These are phyloP conservation scores for Zaprionus gabonicus DNA, from an alignment of 1,140 invertebrate genomes.

Conservation along the genomic window DNA sequence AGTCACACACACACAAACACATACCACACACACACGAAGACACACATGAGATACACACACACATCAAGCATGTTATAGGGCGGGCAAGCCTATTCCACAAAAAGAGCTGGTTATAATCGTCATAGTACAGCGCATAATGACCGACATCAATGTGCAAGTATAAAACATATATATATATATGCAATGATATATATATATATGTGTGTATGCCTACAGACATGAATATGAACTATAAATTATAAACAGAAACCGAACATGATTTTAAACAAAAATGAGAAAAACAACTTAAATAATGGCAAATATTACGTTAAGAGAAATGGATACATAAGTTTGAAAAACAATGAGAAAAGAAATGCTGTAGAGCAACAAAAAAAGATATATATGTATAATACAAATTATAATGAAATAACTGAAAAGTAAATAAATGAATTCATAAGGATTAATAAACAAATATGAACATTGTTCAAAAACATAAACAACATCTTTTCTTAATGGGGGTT, in stretches of 20 bases:
- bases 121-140: constrained; percentile 43
- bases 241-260: constrained; percentile 69
- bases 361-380: constrained; percentile 74
- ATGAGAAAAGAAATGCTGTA: constrained; percentile 75
- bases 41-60: constrained; percentile 8
- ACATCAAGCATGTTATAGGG: constrained; percentile 47
- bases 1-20: neutral
- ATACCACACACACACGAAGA: neutral
- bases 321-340: constrained; percentile 83
- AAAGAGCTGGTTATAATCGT: constrained; percentile 53
- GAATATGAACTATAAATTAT: constrained; percentile 59
- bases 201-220: constrained; percentile 30
- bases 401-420: constrained; percentile 82
- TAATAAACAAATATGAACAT: constrained; percentile 84
- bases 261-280: constrained; percentile 68
- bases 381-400: constrained; percentile 80
- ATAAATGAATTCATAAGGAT: constrained; percentile 84
- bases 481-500: neutral
- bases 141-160: constrained; percentile 22
- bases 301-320: constrained; percentile 79
- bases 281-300: constrained; percentile 74
- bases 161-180: constrained; percentile 14
- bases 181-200: constrained; percentile 26
- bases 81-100: constrained; percentile 27
- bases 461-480: constrained; percentile 75